Evolutionary conservation across 2,888 invertebrate genomes (phyloP).

Genomic region (Drosophila aldrichi): DNA sequence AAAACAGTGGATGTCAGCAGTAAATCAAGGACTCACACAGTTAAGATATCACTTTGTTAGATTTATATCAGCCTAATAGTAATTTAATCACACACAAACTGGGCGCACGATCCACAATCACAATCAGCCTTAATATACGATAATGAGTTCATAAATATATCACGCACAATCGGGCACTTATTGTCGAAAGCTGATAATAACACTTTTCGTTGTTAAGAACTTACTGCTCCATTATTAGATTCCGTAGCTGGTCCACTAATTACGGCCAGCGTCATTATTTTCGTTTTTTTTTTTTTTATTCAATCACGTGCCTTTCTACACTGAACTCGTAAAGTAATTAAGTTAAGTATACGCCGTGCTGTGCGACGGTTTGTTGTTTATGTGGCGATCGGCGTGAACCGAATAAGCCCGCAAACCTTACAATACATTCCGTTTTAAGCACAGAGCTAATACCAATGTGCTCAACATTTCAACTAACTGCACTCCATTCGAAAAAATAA

Average conservation of each 20-base stretch:
- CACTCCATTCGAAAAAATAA: constrained; percentile 42
- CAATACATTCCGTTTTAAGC: constrained; percentile 55
- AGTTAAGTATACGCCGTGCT: constrained; percentile 61
- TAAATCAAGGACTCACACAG: background rate
- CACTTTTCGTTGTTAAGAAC: constrained; percentile 32
- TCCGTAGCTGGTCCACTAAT: constrained; percentile 51
- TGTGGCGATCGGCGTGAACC: constrained; percentile 60
- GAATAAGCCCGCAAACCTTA: constrained; percentile 64
- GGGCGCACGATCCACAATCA: constrained; percentile 20
- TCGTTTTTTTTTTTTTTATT: background rate
- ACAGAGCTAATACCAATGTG: constrained; percentile 25
- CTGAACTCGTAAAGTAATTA: constrained; percentile 15
- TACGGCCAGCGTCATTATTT: constrained; percentile 50
- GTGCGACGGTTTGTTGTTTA: constrained; percentile 47
- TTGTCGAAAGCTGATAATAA: constrained; percentile 24
- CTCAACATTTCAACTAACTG: constrained; percentile 34
- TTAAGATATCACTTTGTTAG: constrained; percentile 5
- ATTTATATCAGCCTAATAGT: constrained; percentile 23
- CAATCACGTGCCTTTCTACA: constrained; percentile 14
- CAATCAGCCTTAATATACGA: constrained; percentile 27
- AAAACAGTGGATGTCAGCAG: background rate
- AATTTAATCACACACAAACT: constrained; percentile 28
- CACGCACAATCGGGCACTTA: constrained; percentile 28
- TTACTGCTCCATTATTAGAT: constrained; percentile 59
- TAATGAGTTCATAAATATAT: constrained; percentile 41